A percentile compares a stretch with the other conserved stretches of the same genome.
Conservation (phyloP, 2,888 invertebrate genomes). For the Allygus modestus region DNA sequence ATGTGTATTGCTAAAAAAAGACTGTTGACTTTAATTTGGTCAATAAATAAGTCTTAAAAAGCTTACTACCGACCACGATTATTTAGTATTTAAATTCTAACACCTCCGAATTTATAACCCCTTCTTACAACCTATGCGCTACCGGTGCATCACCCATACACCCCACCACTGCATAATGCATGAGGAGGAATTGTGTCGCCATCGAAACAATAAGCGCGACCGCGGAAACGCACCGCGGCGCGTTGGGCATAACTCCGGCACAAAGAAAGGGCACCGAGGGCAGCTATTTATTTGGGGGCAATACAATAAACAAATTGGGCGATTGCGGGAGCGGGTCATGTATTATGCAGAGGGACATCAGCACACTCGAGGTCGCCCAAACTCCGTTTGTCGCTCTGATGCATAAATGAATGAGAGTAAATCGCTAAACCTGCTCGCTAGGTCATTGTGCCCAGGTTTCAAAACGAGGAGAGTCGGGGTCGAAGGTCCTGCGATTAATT, state of each 20-base stretch:
- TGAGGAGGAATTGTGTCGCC: background rate
- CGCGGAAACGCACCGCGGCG: constrained; percentile 6
- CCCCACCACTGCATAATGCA: background rate
- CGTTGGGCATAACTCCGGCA: too few relatives aligned
- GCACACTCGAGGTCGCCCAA: background rate
- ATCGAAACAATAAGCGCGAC: constrained; percentile 12
- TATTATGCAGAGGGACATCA: constrained; percentile 35
- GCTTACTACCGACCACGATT: too few relatives aligned
- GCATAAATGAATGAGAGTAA: constrained; percentile 49
- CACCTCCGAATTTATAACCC: too few relatives aligned
- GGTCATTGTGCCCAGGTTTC: background rate
- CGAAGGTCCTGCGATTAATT: background rate
- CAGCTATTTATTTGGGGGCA: constrained; percentile 50
- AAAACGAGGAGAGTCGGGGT: background rate
- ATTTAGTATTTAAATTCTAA: too few relatives aligned
- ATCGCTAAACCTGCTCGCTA: constrained; percentile 21
- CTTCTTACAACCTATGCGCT: too few relatives aligned
- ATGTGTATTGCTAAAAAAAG: too few relatives aligned
- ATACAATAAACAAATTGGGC: constrained; percentile 44
- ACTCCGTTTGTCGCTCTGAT: constrained; percentile 26
- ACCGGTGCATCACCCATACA: background rate
- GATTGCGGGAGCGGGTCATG: constrained; percentile 35
- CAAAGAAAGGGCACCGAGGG: constrained; percentile 39
- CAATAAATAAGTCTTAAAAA: too few relatives aligned
- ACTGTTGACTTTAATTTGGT: too few relatives aligned